phyloP scores from a whole-genome alignment of 2,888 invertebrate species.

The Muscina levida region DNA sequence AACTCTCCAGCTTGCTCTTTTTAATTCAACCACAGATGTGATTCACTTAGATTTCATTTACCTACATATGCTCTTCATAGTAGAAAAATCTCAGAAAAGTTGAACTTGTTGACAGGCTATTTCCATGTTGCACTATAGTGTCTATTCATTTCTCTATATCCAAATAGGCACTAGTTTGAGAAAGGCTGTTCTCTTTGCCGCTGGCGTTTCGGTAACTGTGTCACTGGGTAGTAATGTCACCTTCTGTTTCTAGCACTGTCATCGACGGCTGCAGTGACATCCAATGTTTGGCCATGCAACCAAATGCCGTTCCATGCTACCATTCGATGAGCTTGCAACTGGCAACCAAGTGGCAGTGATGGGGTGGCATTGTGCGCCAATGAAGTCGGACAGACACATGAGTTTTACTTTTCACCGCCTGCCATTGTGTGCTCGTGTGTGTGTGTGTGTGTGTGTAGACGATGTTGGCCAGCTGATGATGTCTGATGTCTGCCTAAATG shows the following conservation, averaged over 20 bases:
- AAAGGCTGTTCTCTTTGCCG: neutral
- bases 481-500: conserved; percentile 63
- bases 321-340: conserved; percentile 57
- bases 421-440: too few species aligned
- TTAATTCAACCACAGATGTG: too few species aligned
- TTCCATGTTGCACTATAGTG: too few species aligned
- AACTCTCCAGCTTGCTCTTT: too few species aligned
- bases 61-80: too few species aligned
- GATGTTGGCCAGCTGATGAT: conserved; percentile 35
- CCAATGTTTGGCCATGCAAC: conserved; percentile 14
- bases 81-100: too few species aligned
- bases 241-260: conserved; percentile 35
- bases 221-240: conserved; percentile 57
- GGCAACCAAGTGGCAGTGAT: conserved; percentile 28
- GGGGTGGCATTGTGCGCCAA: conserved; percentile 41
- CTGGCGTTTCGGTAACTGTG: conserved; percentile 35
- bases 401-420: conserved; percentile 63
- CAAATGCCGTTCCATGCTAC: neutral
- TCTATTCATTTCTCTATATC: too few species aligned
- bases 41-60: too few species aligned
- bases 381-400: conserved; percentile 22
- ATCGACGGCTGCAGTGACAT: conserved; percentile 46
- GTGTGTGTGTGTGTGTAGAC: too few species aligned
- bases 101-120: too few species aligned
- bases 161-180: too few species aligned